Conservation (phyloP, 1,140 invertebrate species). For the Lasioglossum albipes region DNA sequence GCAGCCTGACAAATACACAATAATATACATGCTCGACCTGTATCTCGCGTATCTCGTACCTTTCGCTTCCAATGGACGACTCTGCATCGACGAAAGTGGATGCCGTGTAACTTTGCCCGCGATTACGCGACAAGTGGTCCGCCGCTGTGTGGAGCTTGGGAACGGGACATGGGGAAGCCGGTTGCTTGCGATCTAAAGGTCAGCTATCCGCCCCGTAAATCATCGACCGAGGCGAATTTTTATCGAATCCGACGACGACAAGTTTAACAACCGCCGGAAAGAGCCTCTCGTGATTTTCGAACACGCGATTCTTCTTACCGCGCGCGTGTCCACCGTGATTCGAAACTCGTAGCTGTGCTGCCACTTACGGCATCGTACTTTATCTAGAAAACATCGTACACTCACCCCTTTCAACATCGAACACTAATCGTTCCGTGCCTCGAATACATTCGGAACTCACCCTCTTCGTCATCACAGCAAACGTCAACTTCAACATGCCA, state of each 20-base stretch:
- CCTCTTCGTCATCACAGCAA: no score
- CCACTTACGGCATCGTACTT: no score
- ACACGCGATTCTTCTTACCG: no score
- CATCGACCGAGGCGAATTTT: constrained; percentile 13
- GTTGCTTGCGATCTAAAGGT: constrained; percentile 35
- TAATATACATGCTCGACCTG: constrained; percentile 47
- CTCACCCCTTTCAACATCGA: no score
- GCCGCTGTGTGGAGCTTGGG: background rate
- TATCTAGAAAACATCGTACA: no score
- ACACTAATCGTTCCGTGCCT: no score
- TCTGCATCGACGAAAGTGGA: constrained; percentile 38
- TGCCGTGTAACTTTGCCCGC: constrained; percentile 31
- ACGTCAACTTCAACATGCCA: no score
- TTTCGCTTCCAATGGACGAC: constrained; percentile 31
- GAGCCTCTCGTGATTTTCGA: no score
- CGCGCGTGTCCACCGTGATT: no score
- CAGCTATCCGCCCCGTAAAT: constrained; percentile 39
- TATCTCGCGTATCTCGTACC: constrained; percentile 23
- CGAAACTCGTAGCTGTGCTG: no score
- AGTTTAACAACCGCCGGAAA: background rate
- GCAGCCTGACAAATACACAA: constrained; percentile 60
- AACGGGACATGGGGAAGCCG: constrained; percentile 20
- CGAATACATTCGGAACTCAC: no score
- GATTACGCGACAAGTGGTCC: constrained; percentile 37
- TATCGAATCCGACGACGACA: constrained; percentile 1